A percentile compares a stretch with the other conserved stretches of the same genome.
phyloP scores from a whole-genome alignment of 2,888 invertebrate genomes.

The Acleris sparsana region DNA sequence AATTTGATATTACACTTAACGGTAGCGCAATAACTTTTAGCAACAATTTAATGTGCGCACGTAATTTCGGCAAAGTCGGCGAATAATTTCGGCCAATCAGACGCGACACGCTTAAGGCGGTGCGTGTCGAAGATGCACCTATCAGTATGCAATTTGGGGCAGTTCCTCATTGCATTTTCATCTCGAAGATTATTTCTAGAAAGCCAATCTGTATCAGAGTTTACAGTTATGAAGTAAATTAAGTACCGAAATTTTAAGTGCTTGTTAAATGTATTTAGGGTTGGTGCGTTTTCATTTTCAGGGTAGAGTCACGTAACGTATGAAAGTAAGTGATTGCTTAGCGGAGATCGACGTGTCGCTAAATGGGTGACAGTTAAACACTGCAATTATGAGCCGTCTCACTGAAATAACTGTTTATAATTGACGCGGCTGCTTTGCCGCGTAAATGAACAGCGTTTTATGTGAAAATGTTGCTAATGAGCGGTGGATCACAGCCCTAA shows the following conservation, averaged over 20 bases:
- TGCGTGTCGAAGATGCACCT: constrained; percentile 35
- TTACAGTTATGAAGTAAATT: constrained; percentile 31
- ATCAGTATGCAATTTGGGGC: constrained; percentile 33
- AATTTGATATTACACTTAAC: constrained; percentile 57
- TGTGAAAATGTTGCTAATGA: constrained; percentile 79
- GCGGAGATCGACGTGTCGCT: constrained; percentile 66
- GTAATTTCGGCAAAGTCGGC: constrained; percentile 37
- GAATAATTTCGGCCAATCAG: constrained; percentile 37
- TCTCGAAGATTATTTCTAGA: constrained; percentile 31
- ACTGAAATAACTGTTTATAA: constrained; percentile 78
- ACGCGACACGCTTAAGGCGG: constrained; percentile 36
- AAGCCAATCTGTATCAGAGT: constrained; percentile 35
- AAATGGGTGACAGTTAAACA: constrained; percentile 73
- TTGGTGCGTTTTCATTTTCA: constrained; percentile 27
- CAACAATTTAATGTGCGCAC: constrained; percentile 62
- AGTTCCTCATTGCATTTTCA: constrained; percentile 29
- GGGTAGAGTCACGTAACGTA: constrained; percentile 16
- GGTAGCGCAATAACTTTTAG: constrained; percentile 48
- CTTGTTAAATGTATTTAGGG: constrained; percentile 13
- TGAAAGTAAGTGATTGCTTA: constrained; percentile 38
- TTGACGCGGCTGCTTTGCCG: constrained; percentile 67
- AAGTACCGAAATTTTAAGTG: constrained; percentile 30
- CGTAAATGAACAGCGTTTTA: constrained; percentile 72
- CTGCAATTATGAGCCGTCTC: constrained; percentile 71
- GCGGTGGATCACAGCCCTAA: constrained; percentile 67